These are phyloP conservation scores for Heliocidaris erythrogramma DNA, from an alignment of 35 echinoderm and acorn worm genomes.

Conservation along the genomic window DNA sequence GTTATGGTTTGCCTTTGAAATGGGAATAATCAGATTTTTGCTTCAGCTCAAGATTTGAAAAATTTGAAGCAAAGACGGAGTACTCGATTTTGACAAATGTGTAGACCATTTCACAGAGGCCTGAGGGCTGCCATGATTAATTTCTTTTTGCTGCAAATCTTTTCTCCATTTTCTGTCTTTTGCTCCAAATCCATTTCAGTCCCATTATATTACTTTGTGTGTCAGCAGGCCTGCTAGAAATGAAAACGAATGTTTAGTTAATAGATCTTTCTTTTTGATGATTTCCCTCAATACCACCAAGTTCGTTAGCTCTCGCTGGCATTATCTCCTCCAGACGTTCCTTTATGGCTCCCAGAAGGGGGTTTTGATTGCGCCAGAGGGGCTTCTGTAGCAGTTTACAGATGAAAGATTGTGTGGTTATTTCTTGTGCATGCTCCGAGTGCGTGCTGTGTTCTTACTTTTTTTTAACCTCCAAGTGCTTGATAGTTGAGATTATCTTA, in stretches of 20 bases:
- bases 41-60: neutral
- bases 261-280: neutral
- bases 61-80: neutral
- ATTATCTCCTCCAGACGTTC: neutral
- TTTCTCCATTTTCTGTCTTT: neutral
- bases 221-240: neutral
- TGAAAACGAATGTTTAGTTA: slow-evolving; percentile 13
- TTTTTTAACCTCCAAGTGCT: neutral
- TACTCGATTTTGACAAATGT: neutral
- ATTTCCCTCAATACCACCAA: neutral
- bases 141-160: slow-evolving; percentile 17
- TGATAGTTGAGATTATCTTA: neutral
- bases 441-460: neutral
- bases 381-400: neutral
- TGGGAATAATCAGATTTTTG: neutral
- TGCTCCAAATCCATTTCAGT: neutral
- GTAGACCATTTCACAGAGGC: neutral
- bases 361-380: slow-evolving; percentile 6
- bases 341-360: neutral
- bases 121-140: slow-evolving; percentile 7
- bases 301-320: neutral
- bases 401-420: neutral
- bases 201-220: neutral
- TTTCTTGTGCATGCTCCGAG: neutral
- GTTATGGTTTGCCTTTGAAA: neutral